Percentiles rank a stretch among this genome's conserved stretches.
Evolutionary conservation across 2,797 vertebrate genomes (phyloP).

Genomic region (Cuculus canorus): DNA sequence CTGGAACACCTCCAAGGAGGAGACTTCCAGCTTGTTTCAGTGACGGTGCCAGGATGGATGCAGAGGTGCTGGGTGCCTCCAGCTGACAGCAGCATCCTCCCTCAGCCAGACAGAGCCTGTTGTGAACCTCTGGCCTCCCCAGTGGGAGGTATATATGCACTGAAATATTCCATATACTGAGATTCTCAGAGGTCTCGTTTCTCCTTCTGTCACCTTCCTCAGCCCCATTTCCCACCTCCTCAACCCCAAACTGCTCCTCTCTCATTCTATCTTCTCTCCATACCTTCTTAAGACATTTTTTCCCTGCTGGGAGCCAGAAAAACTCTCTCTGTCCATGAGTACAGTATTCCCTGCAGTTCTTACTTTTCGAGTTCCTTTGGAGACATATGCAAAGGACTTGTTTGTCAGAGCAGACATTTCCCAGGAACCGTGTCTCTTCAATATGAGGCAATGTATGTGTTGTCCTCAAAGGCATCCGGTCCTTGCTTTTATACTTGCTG

Average conservation of each 20-base stretch:
- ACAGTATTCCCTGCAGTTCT: background rate
- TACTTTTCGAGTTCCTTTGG: background rate
- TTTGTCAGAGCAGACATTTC: background rate
- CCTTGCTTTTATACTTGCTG: background rate
- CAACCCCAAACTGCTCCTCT: background rate
- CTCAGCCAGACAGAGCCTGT: background rate
- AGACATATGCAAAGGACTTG: background rate
- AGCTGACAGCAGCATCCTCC: background rate
- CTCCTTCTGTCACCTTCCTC: background rate
- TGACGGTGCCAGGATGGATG: background rate
- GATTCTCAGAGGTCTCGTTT: background rate
- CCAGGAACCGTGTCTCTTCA: background rate
- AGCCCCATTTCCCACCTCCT: background rate
- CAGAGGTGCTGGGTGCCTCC: background rate
- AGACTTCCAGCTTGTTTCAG: background rate
- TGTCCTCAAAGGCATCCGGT: background rate
- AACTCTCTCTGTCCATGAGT: background rate
- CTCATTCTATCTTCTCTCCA: background rate
- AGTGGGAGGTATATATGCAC: background rate
- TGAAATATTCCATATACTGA: background rate
- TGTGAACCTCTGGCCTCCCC: background rate
- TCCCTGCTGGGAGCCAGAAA: background rate
- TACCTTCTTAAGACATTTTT: background rate
- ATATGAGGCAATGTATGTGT: background rate
- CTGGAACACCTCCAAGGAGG: too few species aligned